Conservation (phyloP, 2,888 invertebrate species). For the Falcaria lacertinaria region DNA sequence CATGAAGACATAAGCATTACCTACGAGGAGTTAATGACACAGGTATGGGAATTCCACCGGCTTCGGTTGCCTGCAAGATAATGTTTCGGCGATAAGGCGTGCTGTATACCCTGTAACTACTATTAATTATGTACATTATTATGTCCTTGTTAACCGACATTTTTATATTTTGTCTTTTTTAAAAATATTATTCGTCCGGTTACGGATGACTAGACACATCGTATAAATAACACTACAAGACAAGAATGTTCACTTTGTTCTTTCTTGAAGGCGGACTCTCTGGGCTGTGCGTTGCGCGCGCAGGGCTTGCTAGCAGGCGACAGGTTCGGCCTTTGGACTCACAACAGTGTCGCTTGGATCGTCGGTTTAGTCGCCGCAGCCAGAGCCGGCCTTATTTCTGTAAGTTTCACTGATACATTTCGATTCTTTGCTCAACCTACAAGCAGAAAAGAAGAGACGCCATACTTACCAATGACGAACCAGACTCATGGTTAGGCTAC, state of each 20-base stretch:
- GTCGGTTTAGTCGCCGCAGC: constrained; percentile 85
- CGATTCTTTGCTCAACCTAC: neutral
- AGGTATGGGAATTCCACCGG: constrained; percentile 50
- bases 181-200: too few relatives aligned
- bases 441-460: neutral
- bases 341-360: constrained; percentile 89
- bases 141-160: too few relatives aligned
- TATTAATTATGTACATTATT: too few relatives aligned
- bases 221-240: too few relatives aligned
- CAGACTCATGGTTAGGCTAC: too few relatives aligned
- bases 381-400: constrained; percentile 87
- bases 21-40: constrained; percentile 75
- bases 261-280: constrained; percentile 80
- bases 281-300: constrained; percentile 86
- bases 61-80: too few relatives aligned
- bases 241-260: too few relatives aligned
- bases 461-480: too few relatives aligned
- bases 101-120: too few relatives aligned
- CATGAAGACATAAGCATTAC: constrained; percentile 78
- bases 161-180: too few relatives aligned
- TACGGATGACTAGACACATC: too few relatives aligned
- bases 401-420: constrained; percentile 38
- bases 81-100: too few relatives aligned
- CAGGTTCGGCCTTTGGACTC: constrained; percentile 89
- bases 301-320: constrained; percentile 88